Base-by-base conservation (phyloP, 2,888 invertebrate species). In the Auanema sp. region DNA sequence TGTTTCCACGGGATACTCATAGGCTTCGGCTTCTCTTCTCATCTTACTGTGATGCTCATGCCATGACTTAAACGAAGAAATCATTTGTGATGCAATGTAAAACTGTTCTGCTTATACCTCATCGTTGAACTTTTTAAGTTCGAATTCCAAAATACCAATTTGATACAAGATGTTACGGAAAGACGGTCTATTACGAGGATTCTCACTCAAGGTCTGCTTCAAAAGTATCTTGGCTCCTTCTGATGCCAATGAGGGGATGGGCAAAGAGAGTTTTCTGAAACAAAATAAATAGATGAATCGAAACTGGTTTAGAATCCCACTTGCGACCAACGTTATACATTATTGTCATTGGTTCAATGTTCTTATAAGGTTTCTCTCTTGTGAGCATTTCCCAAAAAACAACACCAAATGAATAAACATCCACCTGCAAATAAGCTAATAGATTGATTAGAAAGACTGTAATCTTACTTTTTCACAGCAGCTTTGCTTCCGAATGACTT, bases 361-460 rank as follows among this genome's bases (percentile, higher is more conserved):
- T 92, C 84, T 91, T 91, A 85, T 93, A 94, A 0, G 94, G 94
- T 68, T 91, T 90, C 54, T 92, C 94, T 81, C 93, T 92, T 0
- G 95, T 97, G 58, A 98, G 86, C 79, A 98, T 87, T 85, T 98
- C 98, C 98, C 98, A 98, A 11, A 98, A 87, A 0, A 98, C 95
- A 0, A 98, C 93, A 3, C 97, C 98, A 84, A 91, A 98, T 0
- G 96, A 94, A 96, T 97, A 98, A 66, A 98, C 91, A 84, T 98
- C 98, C 0, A 98, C 94, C 65, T 72, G 58, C 1, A 58, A 59
- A 23, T 18, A n/a, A 6, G 33, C 3, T 43, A 8, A 33, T 43
- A 33, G 14, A 5, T 8, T 8, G 42, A 23, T 40, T 58, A 14
- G 8, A 33, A 40, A 41, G 16, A 18, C 24, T 33, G 23, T 12